Base-by-base conservation (phyloP, 2,888 invertebrate genomes). In the Gastrophysa polygoni region DNA sequence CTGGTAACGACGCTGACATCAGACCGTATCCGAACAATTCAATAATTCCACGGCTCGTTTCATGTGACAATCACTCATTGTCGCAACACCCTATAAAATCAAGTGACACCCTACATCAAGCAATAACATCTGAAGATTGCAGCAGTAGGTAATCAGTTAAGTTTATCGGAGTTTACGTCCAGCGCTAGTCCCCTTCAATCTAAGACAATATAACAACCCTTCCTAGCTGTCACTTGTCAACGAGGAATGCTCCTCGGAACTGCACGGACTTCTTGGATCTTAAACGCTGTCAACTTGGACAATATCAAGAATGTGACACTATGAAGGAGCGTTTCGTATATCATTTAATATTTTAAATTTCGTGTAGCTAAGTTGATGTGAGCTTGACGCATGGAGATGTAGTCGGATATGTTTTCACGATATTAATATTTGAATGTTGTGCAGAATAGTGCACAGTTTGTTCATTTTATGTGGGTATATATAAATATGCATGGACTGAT, bases 211-310 rank as follows among this genome's bases (percentile, higher is more conserved):
- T 72, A 74, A 65, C 76, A 78, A 76, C 79, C 79, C 77, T 77
- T 78, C 68, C 74, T 69, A 76, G 75, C 78, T 78, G 78, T 79
- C 78, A 77, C 73, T 69, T 78, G 78, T 78, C 78, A 77, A 75
- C 77, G 67, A 69, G 72, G 76, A 77, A 78, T 77, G 74, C 74
- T 72, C 65, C 59, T 59, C 52, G 49, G 69, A 73, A 71, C 73
- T 74, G 68, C 75, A 72, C 73, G 74, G 75, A 72, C 73, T 73
- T 64, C 72, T 69, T 69, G 69, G 67, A 64, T 60, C 66, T 68
- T 61, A 62, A 61, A 70, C 70, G 69, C 71, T 72, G 74, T 74
- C 74, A 75, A 73, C 73, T 75, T 76, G 77, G 77, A 75, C 76
- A 73, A 73, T 73, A 74, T 75, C 73, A 74, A 73, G 73, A 74